Conservation (phyloP, 2,797 vertebrate genomes). For the Discoglossus pictus region DNA sequence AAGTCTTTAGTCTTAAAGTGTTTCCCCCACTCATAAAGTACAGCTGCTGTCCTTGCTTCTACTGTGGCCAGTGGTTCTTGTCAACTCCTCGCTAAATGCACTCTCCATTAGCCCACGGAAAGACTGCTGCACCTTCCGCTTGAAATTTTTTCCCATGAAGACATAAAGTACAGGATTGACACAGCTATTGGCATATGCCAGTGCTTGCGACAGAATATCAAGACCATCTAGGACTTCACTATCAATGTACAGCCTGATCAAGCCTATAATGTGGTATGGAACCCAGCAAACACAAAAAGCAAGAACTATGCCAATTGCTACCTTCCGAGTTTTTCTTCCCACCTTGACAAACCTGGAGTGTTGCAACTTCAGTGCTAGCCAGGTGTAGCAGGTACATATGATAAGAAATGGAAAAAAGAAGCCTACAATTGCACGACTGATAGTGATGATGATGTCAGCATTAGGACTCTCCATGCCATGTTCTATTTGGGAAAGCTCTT, state of each 20-base stretch:
- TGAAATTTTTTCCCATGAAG: conserved; percentile 75
- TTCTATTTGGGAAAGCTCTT: no score
- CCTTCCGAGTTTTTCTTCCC: conserved; percentile 55
- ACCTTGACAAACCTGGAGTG: conserved; percentile 50
- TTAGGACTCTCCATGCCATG: no score
- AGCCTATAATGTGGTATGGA: conserved; percentile 65
- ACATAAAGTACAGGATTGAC: conserved; percentile 79
- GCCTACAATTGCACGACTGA: conserved; percentile 60
- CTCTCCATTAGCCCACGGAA: conserved; percentile 67
- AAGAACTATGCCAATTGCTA: conserved; percentile 51
- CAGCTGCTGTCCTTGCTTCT: conserved; percentile 45
- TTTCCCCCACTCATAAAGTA: no score
- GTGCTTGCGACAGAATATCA: conserved; percentile 60
- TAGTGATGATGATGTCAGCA: conserved; percentile 22
- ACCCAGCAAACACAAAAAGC: conserved; percentile 70
- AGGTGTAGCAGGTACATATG: conserved; percentile 60
- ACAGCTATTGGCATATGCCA: conserved; percentile 79
- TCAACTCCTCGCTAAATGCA: conserved; percentile 71
- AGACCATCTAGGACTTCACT: conserved; percentile 50
- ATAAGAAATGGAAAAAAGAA: conserved; percentile 63
- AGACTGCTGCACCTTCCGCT: conserved; percentile 65
- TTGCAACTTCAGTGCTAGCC: conserved; percentile 50
- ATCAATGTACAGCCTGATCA: conserved; percentile 43
- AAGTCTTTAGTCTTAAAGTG: no score
- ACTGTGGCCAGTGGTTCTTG: conserved; percentile 24